Conservation (phyloP, 2,797 vertebrate species). For the Petrocephalus sullivani region DNA sequence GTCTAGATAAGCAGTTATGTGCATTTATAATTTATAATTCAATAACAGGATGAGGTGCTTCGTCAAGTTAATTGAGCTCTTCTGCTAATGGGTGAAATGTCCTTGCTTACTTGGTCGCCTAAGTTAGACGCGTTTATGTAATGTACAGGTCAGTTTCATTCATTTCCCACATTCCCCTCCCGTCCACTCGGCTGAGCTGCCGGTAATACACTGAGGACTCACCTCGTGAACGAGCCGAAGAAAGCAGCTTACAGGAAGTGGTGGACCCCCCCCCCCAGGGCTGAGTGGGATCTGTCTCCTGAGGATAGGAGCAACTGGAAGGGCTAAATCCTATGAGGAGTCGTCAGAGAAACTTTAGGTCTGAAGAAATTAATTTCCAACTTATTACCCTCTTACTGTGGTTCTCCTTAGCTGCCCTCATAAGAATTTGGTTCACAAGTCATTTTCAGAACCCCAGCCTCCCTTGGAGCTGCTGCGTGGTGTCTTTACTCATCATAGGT, state of each 20-base stretch:
- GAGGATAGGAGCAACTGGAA: background rate
- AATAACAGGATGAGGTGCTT: background rate
- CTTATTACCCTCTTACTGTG: background rate
- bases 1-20: background rate
- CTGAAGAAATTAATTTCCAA: background rate
- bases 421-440: background rate
- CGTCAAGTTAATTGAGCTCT: background rate
- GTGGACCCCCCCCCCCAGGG: background rate
- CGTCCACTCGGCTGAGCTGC: background rate
- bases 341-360: background rate
- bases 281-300: background rate
- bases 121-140: background rate
- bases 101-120: background rate
- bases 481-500: constrained; percentile 55
- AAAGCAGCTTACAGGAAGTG: background rate
- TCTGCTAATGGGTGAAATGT: background rate
- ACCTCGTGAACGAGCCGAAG: background rate
- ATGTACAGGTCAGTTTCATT: background rate
- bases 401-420: background rate
- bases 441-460: background rate
- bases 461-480: background rate
- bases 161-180: background rate
- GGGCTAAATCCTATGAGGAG: background rate
- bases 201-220: background rate
- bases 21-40: background rate